Evolutionary conservation across 2,113 vertebrate species (phyloP), one percentile per base, ranked within the genome.

Genomic region (Euleptes europaea): DNA sequence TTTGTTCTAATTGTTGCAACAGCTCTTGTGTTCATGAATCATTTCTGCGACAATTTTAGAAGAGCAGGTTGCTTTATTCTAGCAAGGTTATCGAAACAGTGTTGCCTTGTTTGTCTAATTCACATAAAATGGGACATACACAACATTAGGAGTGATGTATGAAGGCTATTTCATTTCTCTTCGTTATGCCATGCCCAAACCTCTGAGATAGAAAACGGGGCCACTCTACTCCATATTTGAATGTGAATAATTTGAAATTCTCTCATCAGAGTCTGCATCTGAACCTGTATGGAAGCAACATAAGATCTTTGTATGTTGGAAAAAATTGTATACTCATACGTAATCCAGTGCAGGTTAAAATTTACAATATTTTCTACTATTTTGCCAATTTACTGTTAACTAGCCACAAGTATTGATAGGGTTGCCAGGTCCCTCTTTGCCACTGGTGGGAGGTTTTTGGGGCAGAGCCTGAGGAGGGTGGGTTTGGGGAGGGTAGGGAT

Each of bases 61-160:
- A 9, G 40, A 28, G 0, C 12, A 35, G 42, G 69, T 7, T 87
- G 2, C 84, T 88, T 89, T 51, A 85, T 31, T 49, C 73, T 49
- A n/a, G 65, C 0, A 10, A 86, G 44, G 23, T 77, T 84, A 63
- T 28, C 40, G 63, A 85, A 83, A 84, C 31, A 73, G 17, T 9
- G 28, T 73, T 60, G 80, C 70, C 51, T 82, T 54, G 65, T 65
- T 79, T 85, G 47, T 85, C 54, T 72, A 67, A 38, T 73, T 49
- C 28, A 72, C n/a, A 65, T 17, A 42, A 63, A 63, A 63, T 21
- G 26, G 15, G 23, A 47, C 40, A 65, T 79, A n/a, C 23, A 72
- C 15, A 80, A n/a, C n/a, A 77, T 54, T 38, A 49, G 51, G 4
- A 10, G 54, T 72, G 60, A 72, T 72, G 31, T 80, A 49, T n/a